Evolutionary conservation across 2,797 vertebrate genomes (phyloP).

Genomic region (Brachymystax lenok): DNA sequence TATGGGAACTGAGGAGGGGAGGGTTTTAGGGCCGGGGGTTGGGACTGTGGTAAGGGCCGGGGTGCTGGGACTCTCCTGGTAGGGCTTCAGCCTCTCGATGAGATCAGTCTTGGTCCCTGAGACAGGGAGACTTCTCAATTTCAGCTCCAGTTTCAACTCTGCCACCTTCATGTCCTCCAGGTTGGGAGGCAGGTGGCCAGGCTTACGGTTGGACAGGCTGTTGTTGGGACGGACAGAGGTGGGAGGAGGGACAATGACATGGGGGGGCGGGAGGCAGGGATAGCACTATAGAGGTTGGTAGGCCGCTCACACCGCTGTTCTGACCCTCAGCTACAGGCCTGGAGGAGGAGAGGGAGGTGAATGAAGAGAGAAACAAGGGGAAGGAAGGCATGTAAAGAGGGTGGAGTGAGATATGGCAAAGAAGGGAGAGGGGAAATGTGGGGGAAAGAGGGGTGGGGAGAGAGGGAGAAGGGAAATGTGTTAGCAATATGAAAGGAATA

Average conservation of each 20-base stretch:
- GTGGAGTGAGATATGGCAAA: background rate
- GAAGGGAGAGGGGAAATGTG: background rate
- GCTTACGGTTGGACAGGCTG: slow-evolving; percentile 80
- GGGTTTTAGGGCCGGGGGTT: slow-evolving; percentile 53
- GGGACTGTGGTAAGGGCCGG: slow-evolving; percentile 44
- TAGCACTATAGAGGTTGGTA: slow-evolving; percentile 77
- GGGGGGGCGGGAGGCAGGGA: slow-evolving; percentile 70
- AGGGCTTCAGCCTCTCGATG: slow-evolving; percentile 92
- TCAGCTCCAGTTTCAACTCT: slow-evolving; percentile 94
- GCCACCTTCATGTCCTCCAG: slow-evolving; percentile 98
- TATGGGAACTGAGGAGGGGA: slow-evolving; percentile 71
- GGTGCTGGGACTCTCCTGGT: slow-evolving; percentile 77
- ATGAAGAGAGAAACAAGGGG: slow-evolving; percentile 17
- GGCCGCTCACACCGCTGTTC: slow-evolving; percentile 66
- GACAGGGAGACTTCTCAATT: slow-evolving; percentile 91
- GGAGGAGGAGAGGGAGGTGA: slow-evolving; percentile 19
- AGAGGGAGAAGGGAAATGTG: slow-evolving; percentile 29
- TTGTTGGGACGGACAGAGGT: slow-evolving; percentile 70
- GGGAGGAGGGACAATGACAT: slow-evolving; percentile 52
- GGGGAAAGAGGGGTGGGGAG: slow-evolving; percentile 21
- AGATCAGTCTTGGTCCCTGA: slow-evolving; percentile 97
- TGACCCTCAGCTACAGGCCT: slow-evolving; percentile 88
- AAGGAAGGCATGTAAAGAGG: background rate
- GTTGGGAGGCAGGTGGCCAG: slow-evolving; percentile 88
- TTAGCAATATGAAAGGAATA: slow-evolving; percentile 16